Evolutionary conservation across 2,888 invertebrate genomes (phyloP).

Genomic region (Phyllotreta striolata): DNA sequence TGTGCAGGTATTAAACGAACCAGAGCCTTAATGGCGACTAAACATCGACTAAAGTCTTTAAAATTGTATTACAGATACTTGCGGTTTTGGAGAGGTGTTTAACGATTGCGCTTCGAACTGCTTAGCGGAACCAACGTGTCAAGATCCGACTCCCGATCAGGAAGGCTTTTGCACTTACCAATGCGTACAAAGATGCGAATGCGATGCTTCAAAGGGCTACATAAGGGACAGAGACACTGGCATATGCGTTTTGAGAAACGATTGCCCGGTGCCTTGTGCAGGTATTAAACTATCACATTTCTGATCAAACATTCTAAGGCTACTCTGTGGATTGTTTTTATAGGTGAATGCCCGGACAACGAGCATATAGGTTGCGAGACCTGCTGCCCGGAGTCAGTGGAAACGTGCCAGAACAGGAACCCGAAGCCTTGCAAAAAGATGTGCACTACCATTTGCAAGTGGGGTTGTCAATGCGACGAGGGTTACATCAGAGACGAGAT

Average conservation of each 20-base stretch:
- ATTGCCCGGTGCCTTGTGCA: not conserved
- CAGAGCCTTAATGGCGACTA: no score
- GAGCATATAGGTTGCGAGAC: constrained; percentile 1
- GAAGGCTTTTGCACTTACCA: not conserved
- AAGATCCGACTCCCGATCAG: not conserved
- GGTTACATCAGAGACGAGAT: constrained; percentile 9
- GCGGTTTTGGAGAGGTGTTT: not conserved
- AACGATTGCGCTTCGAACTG: constrained; percentile 1
- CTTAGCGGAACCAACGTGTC: constrained; percentile 10
- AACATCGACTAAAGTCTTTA: no score
- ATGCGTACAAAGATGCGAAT: constrained; percentile 6
- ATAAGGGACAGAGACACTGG: constrained; percentile 4
- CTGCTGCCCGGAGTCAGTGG: constrained; percentile 6
- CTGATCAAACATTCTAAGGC: not conserved
- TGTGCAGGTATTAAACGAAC: constrained; percentile 5
- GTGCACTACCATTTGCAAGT: not conserved
- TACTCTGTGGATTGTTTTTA: not conserved
- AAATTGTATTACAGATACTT: no score
- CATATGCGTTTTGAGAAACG: not conserved
- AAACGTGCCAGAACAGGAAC: constrained; percentile 12
- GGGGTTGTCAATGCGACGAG: constrained; percentile 6
- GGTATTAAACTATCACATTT: not conserved
- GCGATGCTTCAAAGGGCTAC: not conserved
- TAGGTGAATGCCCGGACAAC: not conserved
- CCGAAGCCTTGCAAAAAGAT: not conserved